Evolutionary conservation across 2,888 invertebrate species (phyloP).

Genomic region (Leucania comma): DNA sequence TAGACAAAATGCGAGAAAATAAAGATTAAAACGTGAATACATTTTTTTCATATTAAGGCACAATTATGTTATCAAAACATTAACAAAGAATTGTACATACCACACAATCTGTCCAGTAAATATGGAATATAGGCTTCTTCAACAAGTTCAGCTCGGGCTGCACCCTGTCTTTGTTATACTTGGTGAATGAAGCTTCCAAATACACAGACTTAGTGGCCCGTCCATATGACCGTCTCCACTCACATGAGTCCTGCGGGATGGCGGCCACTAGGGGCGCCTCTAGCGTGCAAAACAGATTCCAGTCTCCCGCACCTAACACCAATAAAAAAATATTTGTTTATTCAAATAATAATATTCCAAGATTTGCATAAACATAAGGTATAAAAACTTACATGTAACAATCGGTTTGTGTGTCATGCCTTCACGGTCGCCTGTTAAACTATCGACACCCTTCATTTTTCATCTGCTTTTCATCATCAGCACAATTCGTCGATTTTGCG

Average conservation of each 20-base stretch:
- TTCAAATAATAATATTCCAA: slow-evolving; percentile 15
- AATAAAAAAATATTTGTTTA: slow-evolving; percentile 50
- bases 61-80: background rate
- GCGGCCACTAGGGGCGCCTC: slow-evolving; percentile 94
- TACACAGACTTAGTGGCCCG: slow-evolving; percentile 96
- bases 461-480: slow-evolving; percentile 82
- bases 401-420: slow-evolving; percentile 93
- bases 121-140: slow-evolving; percentile 97
- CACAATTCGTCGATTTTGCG: slow-evolving; percentile 77
- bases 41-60: too few relatives aligned
- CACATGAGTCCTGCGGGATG: slow-evolving; percentile 96
- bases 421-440: slow-evolving; percentile 85
- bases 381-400: slow-evolving; percentile 93
- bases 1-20: too few relatives aligned
- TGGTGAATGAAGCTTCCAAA: slow-evolving; percentile 95
- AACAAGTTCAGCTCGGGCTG: slow-evolving; percentile 95
- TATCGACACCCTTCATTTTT: slow-evolving; percentile 92
- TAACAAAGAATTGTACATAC: slow-evolving; percentile 89
- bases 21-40: too few relatives aligned
- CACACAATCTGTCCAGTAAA: slow-evolving; percentile 98
- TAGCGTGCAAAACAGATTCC: slow-evolving; percentile 95
- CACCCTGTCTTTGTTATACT: slow-evolving; percentile 94
- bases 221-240: slow-evolving; percentile 98
- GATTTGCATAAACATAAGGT: slow-evolving; percentile 37
- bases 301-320: slow-evolving; percentile 95